phyloP scores from a whole-genome alignment of 1,140 invertebrate genomes.

The Tyrophagus putrescentiae region DNA sequence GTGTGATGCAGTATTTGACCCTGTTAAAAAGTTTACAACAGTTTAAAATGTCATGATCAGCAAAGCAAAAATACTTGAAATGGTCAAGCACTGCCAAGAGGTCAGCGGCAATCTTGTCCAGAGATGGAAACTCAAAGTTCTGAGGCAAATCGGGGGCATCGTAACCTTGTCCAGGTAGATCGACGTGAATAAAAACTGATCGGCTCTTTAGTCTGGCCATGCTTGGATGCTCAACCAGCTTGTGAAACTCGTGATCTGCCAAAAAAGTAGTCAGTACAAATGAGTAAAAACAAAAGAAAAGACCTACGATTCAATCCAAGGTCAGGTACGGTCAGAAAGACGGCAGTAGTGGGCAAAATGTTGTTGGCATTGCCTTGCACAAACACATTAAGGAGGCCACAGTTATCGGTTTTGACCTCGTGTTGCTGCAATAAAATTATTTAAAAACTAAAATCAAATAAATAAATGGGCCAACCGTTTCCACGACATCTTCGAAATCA shows the following conservation, averaged over 20 bases:
- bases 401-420: constrained; percentile 21
- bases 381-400: constrained; percentile 19
- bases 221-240: constrained; percentile 57
- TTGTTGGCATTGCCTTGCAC: constrained; percentile 20
- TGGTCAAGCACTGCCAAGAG: constrained; percentile 63
- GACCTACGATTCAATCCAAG: constrained; percentile 26
- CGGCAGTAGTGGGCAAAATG: constrained; percentile 16
- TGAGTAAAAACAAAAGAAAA: not conserved
- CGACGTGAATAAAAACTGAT: constrained; percentile 72
- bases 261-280: not conserved
- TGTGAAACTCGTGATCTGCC: constrained; percentile 42
- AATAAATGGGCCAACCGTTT: no score
- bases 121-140: constrained; percentile 59
- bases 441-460: no score
- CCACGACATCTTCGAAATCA: not conserved
- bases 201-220: constrained; percentile 70
- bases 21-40: constrained; percentile 20
- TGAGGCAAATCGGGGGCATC: constrained; percentile 51
- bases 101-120: constrained; percentile 68
- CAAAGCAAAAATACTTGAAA: constrained; percentile 39
- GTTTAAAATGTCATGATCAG: not conserved
- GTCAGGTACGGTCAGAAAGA: constrained; percentile 27
- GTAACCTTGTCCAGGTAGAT: constrained; percentile 73
- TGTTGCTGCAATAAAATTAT: constrained; percentile 40
- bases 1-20: constrained; percentile 29